These are phyloP conservation scores for Netelia fuscicornis DNA, from an alignment of 2,888 invertebrate species.

Conservation along the genomic window DNA sequence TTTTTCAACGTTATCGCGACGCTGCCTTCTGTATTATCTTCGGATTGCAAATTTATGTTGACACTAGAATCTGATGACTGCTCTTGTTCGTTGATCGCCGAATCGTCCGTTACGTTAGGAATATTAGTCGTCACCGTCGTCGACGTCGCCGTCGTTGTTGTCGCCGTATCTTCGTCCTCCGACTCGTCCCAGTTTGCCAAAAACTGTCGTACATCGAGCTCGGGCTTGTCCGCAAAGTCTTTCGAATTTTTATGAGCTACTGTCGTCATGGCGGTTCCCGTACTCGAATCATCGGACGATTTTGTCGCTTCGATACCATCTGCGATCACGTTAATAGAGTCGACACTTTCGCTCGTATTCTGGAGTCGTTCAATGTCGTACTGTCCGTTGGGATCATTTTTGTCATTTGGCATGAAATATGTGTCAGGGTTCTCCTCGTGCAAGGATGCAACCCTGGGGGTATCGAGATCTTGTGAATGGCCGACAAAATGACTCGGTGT, in stretches of 20 bases:
- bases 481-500: conserved; percentile 63
- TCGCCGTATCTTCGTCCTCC: conserved; percentile 81
- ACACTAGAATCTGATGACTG: not conserved
- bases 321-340: conserved; percentile 55
- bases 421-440: conserved; percentile 60
- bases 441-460: conserved; percentile 4
- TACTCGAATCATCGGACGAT: not conserved
- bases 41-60: not conserved
- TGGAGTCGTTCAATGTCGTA: conserved; percentile 65
- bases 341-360: conserved; percentile 51
- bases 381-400: conserved; percentile 54
- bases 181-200: conserved; percentile 84
- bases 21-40: not conserved
- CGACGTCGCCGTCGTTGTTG: conserved; percentile 47
- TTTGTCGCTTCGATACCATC: conserved; percentile 57
- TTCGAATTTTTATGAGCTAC: conserved; percentile 69
- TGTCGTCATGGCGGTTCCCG: not conserved
- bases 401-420: conserved; percentile 61
- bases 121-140: not conserved
- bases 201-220: conserved; percentile 83
- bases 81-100: not conserved
- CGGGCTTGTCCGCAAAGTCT: conserved; percentile 81
- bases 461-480: conserved; percentile 65
- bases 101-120: not conserved
- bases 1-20: not conserved